Base-by-base conservation (phyloP, 1,140 invertebrate genomes). In the Drosophila azteca region DNA sequence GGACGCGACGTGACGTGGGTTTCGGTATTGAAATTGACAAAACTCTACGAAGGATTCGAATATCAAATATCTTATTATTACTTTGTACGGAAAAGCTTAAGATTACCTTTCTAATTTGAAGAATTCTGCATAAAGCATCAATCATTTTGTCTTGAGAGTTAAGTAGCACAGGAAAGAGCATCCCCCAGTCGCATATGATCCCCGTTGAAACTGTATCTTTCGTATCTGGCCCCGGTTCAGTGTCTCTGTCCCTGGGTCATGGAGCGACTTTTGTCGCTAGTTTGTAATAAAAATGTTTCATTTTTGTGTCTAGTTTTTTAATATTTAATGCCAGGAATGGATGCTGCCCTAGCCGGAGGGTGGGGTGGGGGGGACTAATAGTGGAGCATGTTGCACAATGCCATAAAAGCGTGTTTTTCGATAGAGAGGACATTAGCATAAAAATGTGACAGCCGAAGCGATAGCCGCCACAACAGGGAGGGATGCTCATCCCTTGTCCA, bases 301-400 rank as follows among this genome's bases (percentile, higher is more conserved):
- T 87, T 85, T 68, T 79, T 77, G 65, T 67, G 64, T 88, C 85
- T 87, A 88, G 83, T 88, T 87, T 88, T 85, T 88, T 88, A 88
- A 88, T 88, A 88, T 88, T 88, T 88, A 83, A 88, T 88, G 74
- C 57, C 68, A 55, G 63, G 71, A 53, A 75, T 74, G 65, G 73
- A 74, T 71, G 68, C 67, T 58, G 31, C 45, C n/a, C 13, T 22
- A 11, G 39, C 45, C 55, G 31, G 39, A 2, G 49, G 67, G 45
- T n/a, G n/a, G n/a, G n/a, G n/a, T n/a, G 29, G 41, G 45, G 22
- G 26, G 17, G 43, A 49, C 55, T 76, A 67, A 59, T 67, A 58
- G 69, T 51, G 52, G 52, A 26, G 48, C 65, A 50, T 58, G 65
- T 60, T 62, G 69, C 41, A 70, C 59, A 77, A 69, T 63, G 49